Conservation (phyloP, 2,113 vertebrate genomes). For the Dermatemys mawii region DNA sequence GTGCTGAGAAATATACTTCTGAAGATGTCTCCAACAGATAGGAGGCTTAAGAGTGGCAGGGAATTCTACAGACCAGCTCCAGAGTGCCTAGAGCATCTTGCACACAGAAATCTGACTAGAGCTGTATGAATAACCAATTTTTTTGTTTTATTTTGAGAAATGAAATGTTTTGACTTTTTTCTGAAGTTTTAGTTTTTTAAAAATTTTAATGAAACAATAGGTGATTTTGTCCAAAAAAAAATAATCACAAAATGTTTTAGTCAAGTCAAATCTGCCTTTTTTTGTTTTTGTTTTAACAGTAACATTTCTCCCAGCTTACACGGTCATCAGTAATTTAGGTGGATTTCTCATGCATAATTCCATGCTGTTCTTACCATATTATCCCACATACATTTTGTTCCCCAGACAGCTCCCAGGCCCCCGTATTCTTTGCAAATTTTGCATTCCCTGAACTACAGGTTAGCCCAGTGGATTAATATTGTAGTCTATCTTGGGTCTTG, state of each 20-base stretch:
- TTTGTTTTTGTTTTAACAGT: too few relatives aligned
- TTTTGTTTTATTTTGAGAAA: too few relatives aligned
- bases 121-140: background rate
- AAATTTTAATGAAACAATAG: too few relatives aligned
- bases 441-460: background rate
- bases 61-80: background rate
- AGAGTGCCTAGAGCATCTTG: too few relatives aligned
- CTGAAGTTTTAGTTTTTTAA: too few relatives aligned
- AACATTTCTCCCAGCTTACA: background rate
- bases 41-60: background rate
- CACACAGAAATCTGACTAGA: background rate
- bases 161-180: too few relatives aligned
- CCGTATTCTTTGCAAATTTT: background rate
- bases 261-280: too few relatives aligned
- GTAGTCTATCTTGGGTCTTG: too few relatives aligned
- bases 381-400: background rate
- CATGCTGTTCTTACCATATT: background rate
- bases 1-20: background rate
- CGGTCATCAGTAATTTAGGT: background rate
- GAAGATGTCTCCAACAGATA: background rate
- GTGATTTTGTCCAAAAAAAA: too few relatives aligned
- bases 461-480: too few relatives aligned
- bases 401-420: background rate
- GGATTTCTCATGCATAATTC: conserved; percentile 25
- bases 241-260: too few relatives aligned